These are phyloP conservation scores for Drosophila testacea DNA, from an alignment of 2,888 invertebrate genomes.

Conservation along the genomic window DNA sequence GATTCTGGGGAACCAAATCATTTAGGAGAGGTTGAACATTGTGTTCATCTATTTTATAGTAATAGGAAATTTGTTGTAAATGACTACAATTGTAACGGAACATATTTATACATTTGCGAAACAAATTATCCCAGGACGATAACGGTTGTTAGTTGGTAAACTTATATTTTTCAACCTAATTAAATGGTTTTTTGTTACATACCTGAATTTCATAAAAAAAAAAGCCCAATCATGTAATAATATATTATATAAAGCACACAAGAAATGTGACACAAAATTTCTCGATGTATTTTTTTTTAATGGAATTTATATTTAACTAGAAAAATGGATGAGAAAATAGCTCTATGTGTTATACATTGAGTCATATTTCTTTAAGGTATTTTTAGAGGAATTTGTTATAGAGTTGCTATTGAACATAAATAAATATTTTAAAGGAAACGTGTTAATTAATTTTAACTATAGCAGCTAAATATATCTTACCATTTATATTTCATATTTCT, in stretches of 20 bases:
- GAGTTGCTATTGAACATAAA: background rate
- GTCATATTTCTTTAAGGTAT: background rate
- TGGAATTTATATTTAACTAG: too few relatives aligned
- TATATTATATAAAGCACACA: background rate
- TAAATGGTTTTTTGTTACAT: background rate
- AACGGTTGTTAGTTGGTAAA: constrained; percentile 3
- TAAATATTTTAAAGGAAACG: background rate
- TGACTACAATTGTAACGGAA: background rate
- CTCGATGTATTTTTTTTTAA: too few relatives aligned
- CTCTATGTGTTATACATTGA: background rate
- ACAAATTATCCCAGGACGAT: constrained; percentile 4
- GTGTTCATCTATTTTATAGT: constrained; percentile 5
- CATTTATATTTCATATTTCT: background rate
- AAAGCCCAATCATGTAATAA: too few relatives aligned
- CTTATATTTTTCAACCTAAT: background rate
- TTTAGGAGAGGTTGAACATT: background rate
- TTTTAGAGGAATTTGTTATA: background rate
- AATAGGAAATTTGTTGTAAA: background rate
- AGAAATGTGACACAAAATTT: background rate
- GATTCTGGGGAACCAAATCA: background rate
- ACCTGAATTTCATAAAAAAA: too few relatives aligned
- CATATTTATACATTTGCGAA: constrained; percentile 9
- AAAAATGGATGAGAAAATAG: too few relatives aligned
- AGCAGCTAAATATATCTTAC: too few relatives aligned
- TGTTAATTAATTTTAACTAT: background rate